phyloP scores from a whole-genome alignment of 37 sponge, comb jelly and placozoan genomes.

The Crambe crambe region DNA sequence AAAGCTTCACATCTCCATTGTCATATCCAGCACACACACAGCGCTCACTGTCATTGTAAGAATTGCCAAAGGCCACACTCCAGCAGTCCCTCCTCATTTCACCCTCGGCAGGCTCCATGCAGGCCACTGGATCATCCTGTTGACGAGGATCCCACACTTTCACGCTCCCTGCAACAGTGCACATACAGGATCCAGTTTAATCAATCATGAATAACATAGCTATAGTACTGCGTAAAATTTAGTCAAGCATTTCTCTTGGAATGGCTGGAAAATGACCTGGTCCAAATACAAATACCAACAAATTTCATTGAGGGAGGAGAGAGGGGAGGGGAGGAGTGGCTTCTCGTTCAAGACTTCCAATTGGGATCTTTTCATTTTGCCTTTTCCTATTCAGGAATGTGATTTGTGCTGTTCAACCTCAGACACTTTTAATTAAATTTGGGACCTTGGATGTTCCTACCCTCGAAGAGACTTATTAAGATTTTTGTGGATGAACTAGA shows the following conservation, averaged over 20 bases:
- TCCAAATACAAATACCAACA: background rate
- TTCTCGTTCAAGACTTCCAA: background rate
- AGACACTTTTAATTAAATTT: background rate
- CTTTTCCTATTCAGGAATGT: too few relatives aligned
- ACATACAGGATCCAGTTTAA: background rate
- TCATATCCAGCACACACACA: constrained; percentile 98
- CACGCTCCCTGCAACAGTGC: constrained; percentile 74
- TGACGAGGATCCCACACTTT: constrained; percentile 99
- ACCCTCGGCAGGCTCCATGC: constrained; percentile 96
- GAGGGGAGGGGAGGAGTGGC: background rate
- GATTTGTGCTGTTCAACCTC: too few relatives aligned
- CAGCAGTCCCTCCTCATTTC: constrained; percentile 96
- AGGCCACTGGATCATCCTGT: constrained; percentile 89
- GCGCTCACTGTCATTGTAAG: constrained; percentile 89
- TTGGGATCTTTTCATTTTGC: too few relatives aligned
- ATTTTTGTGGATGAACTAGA: too few relatives aligned
- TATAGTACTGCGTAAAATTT: too few relatives aligned
- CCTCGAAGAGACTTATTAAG: too few relatives aligned
- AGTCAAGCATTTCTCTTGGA: too few relatives aligned
- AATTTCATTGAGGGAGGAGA: background rate
- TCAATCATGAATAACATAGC: background rate
- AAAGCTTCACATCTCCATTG: constrained; percentile 98
- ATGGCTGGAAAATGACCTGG: too few relatives aligned
- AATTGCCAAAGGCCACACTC: constrained; percentile 96
- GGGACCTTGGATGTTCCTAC: too few relatives aligned